Evolutionary conservation across 1,140 invertebrate species (phyloP).

Genomic region (Vanessa tameamea): DNA sequence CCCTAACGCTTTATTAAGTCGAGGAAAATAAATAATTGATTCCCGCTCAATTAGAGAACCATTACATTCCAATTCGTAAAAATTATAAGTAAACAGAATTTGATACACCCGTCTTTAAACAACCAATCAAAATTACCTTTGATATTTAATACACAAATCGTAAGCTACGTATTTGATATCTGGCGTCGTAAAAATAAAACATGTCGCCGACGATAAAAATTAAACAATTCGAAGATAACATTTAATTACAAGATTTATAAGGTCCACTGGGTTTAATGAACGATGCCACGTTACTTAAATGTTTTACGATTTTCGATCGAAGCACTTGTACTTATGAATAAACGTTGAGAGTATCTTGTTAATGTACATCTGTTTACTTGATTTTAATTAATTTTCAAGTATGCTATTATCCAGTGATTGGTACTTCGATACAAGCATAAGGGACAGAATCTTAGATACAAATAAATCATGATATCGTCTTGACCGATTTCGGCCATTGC

Average conservation of each 20-base stretch:
- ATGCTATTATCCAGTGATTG: too few relatives aligned
- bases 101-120: conserved; percentile 4
- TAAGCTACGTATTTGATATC: conserved; percentile 18
- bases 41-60: background rate
- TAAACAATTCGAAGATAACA: conserved; percentile 38
- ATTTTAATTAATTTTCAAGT: background rate
- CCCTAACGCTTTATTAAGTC: background rate
- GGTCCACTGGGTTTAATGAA: conserved; percentile 52
- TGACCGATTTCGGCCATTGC: too few relatives aligned
- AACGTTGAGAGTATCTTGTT: background rate
- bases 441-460: too few relatives aligned
- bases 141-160: conserved; percentile 25
- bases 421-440: too few relatives aligned
- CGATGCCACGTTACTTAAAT: conserved; percentile 43
- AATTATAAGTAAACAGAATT: conserved; percentile 14
- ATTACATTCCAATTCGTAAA: conserved; percentile 11
- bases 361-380: background rate
- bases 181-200: conserved; percentile 26
- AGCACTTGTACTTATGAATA: conserved; percentile 28
- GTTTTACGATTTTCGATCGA: conserved; percentile 39
- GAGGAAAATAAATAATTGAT: conserved; percentile 4
- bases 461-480: too few relatives aligned
- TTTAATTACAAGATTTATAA: conserved; percentile 53
- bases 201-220: conserved; percentile 27
- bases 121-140: conserved; percentile 20